A percentile compares a stretch with the other conserved stretches of the same genome.
Conservation (phyloP, 2,888 invertebrate genomes). For the Fragum whitleyi region DNA sequence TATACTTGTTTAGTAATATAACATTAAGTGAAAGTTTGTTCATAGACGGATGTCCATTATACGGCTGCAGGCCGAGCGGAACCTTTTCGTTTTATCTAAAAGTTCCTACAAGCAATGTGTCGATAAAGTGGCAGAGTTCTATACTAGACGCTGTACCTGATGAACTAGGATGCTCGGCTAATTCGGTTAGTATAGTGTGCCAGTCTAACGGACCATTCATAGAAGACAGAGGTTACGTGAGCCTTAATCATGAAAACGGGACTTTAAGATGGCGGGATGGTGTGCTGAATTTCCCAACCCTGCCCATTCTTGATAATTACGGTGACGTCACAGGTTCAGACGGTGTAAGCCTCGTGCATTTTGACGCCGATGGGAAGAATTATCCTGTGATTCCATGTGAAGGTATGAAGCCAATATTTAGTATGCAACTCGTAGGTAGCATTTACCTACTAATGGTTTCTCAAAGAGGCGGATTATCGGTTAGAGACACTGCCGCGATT, state of each 20-base stretch:
- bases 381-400: slow-evolving; percentile 60
- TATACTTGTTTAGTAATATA: no score
- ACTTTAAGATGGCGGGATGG: slow-evolving; percentile 67
- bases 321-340: slow-evolving; percentile 77
- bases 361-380: slow-evolving; percentile 64
- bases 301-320: slow-evolving; percentile 74
- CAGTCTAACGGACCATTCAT: slow-evolving; percentile 60
- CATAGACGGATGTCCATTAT: slow-evolving; percentile 71
- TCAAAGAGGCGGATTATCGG: slow-evolving; percentile 44
- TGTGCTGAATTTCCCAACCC: slow-evolving; percentile 65
- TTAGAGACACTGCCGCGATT: slow-evolving; percentile 49
- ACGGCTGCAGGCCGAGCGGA: slow-evolving; percentile 71
- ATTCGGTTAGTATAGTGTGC: slow-evolving; percentile 62
- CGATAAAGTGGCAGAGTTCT: slow-evolving; percentile 65
- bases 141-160: slow-evolving; percentile 53
- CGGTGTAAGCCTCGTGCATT: slow-evolving; percentile 67
- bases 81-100: slow-evolving; percentile 69
- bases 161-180: slow-evolving; percentile 65
- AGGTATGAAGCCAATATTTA: slow-evolving; percentile 47
- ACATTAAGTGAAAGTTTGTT: slow-evolving; percentile 53
- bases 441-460: slow-evolving; percentile 46
- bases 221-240: slow-evolving; percentile 72
- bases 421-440: slow-evolving; percentile 51
- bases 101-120: slow-evolving; percentile 50
- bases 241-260: slow-evolving; percentile 66